phyloP scores from a whole-genome alignment of 2,113 vertebrate species.

The Clupea harengus region DNA sequence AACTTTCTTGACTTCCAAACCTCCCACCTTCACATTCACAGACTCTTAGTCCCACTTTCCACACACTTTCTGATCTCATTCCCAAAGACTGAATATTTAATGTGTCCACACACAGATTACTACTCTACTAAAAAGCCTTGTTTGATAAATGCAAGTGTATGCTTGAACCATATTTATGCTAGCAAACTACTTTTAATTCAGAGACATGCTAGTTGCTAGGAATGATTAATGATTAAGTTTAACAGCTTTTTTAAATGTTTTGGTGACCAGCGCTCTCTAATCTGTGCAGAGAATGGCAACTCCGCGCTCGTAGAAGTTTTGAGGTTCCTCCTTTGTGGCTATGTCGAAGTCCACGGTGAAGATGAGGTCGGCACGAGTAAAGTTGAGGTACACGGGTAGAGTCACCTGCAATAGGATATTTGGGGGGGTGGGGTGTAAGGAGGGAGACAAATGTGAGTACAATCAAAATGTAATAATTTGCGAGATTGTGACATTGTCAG shows the following conservation, averaged over 20 bases:
- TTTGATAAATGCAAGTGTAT: conserved; percentile 21
- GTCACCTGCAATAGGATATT: conserved; percentile 78
- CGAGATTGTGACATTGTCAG: not conserved
- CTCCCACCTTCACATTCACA: conserved; percentile 22
- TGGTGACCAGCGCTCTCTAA: conserved; percentile 56
- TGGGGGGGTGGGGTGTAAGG: not conserved
- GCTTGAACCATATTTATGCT: conserved; percentile 34
- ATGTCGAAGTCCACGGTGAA: conserved; percentile 98
- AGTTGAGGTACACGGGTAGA: conserved; percentile 95
- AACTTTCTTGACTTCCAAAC: not conserved
- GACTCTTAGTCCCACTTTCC: conserved; percentile 55
- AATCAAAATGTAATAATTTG: not conserved
- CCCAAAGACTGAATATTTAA: conserved; percentile 32
- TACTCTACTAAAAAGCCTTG: conserved; percentile 21
- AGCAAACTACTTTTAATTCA: conserved; percentile 37
- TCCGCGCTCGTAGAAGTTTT: conserved; percentile 95
- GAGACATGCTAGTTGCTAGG: conserved; percentile 35
- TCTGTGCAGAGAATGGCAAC: conserved; percentile 94
- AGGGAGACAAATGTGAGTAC: not conserved
- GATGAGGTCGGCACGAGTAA: conserved; percentile 94
- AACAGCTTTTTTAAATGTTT: too few species aligned
- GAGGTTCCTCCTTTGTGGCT: conserved; percentile 92
- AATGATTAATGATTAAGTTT: not conserved
- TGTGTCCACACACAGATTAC: conserved; percentile 13
- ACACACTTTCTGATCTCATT: conserved; percentile 53